A percentile compares a stretch with the other conserved stretches of the same genome.
Evolutionary conservation across 2,888 invertebrate species (phyloP).

Genomic region (Eugnorisma glareosa): DNA sequence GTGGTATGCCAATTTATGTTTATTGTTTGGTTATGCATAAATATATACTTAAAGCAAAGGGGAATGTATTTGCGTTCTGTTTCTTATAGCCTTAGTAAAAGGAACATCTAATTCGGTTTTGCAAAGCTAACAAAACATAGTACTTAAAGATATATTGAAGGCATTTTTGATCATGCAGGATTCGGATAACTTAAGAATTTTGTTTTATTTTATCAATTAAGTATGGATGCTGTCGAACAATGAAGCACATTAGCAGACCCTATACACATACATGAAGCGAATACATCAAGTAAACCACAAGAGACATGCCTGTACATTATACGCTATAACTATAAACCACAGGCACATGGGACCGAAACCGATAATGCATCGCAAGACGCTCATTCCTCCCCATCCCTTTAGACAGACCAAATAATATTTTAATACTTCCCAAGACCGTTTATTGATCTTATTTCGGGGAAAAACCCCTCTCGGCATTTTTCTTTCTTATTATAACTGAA

Average conservation of each 20-base stretch:
- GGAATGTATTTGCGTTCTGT: neutral
- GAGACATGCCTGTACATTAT: constrained; percentile 13
- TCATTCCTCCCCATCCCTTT: constrained; percentile 5
- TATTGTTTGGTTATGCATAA: constrained; percentile 2
- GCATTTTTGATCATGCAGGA: neutral
- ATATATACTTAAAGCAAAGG: neutral
- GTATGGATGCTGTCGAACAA: neutral
- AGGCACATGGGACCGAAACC: constrained; percentile 15
- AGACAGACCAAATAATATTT: constrained; percentile 52
- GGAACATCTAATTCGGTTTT: neutral
- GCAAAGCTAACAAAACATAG: neutral
- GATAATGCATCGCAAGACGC: constrained; percentile 36
- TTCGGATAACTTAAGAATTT: neutral
- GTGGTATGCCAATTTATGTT: constrained; percentile 6
- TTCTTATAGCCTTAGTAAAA: neutral
- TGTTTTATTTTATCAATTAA: neutral
- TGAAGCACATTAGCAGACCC: neutral
- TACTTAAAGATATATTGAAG: neutral
- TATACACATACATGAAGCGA: neutral
- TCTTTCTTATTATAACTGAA: constrained; percentile 44
- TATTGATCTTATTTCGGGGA: constrained; percentile 58
- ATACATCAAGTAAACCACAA: constrained; percentile 30
- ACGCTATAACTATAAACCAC: constrained; percentile 26
- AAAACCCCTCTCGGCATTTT: constrained; percentile 37
- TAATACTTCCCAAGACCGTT: constrained; percentile 35